These are phyloP conservation scores for Contarinia nasturtii DNA, from an alignment of 1,140 invertebrate genomes.

Conservation along the genomic window DNA sequence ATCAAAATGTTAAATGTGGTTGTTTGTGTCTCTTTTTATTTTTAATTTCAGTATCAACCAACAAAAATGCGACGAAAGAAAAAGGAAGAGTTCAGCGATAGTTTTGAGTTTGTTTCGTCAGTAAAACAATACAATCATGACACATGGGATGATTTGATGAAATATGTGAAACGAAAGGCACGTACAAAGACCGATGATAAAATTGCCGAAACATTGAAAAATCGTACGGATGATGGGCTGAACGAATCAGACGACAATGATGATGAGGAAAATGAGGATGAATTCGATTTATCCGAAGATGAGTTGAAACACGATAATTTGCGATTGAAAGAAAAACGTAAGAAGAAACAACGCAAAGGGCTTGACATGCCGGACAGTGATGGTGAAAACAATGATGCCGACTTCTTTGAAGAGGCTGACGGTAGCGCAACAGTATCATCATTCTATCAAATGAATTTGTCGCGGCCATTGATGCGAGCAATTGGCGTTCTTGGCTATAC, in stretches of 20 bases:
- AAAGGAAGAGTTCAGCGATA: constrained; percentile 49
- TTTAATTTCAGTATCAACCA: constrained; percentile 45
- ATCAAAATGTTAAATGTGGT: neutral
- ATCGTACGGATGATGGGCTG: constrained; percentile 32
- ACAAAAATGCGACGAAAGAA: constrained; percentile 50
- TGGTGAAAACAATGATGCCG: constrained; percentile 34
- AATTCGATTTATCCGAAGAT: constrained; percentile 42
- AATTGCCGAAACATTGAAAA: constrained; percentile 25
- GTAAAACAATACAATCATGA: constrained; percentile 59
- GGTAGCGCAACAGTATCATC: constrained; percentile 45
- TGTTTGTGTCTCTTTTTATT: too few species aligned
- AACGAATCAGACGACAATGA: constrained; percentile 10
- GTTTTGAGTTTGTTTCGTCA: constrained; percentile 53
- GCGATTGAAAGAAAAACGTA: constrained; percentile 33
- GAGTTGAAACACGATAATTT: constrained; percentile 48
- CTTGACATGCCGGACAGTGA: constrained; percentile 23
- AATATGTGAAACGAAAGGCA: constrained; percentile 63
- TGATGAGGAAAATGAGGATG: constrained; percentile 16
- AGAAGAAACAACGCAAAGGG: constrained; percentile 30
- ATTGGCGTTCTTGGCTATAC: constrained; percentile 72
- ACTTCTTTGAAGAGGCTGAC: constrained; percentile 54
- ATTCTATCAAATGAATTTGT: constrained; percentile 88
- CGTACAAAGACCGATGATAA: constrained; percentile 71
- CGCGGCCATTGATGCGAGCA: constrained; percentile 73
- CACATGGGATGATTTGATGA: constrained; percentile 68